Evolutionary conservation across 2,113 vertebrate genomes (phyloP), one percentile per base, ranked within the genome.

Genomic region (Rafetus swinhoei): DNA sequence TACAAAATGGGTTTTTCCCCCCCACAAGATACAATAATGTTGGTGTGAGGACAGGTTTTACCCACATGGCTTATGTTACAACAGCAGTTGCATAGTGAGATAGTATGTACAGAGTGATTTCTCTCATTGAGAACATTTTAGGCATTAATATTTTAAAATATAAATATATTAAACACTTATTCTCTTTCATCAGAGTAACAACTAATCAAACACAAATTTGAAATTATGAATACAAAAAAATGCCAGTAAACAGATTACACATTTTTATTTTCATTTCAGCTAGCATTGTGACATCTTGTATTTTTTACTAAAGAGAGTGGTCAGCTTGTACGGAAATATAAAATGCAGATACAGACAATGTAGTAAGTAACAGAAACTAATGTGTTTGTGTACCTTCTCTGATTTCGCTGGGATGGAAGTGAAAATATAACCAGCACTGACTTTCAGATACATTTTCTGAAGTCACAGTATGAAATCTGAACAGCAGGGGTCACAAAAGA

Each of bases 401-500:
- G 14, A 27, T 52, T 52, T 27, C 12, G 7, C 45, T 53, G 45
- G 13, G 25, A 79, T 27, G 76, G 5, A 29, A 29, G 15, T 35
- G 18, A 35, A 72, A 72, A 35, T 27, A 25, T 25, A 45, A 77
- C 24, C 39, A 50, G 21, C 55, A 59, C 54, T 27, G 55, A 59
- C 55, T 39, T 53, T 25, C 19, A 54, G 32, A 16, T 60, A 72
- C 8, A n/a, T 82, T 39, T 77, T 91, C 82, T 81, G 72, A 90
- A 91, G 81, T 18, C 52, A n/a, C 62, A 76, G 15, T 87, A 14
- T 65, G 84, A 54, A 24, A 18, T 72, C 72, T 45, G 18, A 82
- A 96, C 97, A 56, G 86, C 92, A 97, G 98, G 90, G 97, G 98
- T 93, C 98, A 84, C 94, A 79, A 91, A 39, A 97, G 95, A 91